These are phyloP conservation scores for Hirtodrosophila duncani DNA, from an alignment of 2,888 invertebrate genomes.

Conservation along the genomic window DNA sequence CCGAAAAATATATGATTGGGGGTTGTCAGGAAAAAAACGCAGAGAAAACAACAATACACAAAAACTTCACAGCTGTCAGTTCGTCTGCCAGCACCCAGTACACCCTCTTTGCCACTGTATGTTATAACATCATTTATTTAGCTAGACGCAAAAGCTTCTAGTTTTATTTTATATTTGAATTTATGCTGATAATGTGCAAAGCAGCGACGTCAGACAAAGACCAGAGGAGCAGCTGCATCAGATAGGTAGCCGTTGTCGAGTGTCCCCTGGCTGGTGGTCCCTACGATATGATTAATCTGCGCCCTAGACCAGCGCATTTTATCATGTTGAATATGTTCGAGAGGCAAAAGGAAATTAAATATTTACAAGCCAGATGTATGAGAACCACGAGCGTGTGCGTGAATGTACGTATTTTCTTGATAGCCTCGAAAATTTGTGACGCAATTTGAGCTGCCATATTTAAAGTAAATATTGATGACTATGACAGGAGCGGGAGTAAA, in stretches of 20 bases:
- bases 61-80: too few species aligned
- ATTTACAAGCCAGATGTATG: constrained; percentile 46
- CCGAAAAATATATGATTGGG: constrained; percentile 32
- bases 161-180: constrained; percentile 53
- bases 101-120: constrained; percentile 43
- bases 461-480: constrained; percentile 54
- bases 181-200: constrained; percentile 67
- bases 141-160: constrained; percentile 36
- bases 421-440: constrained; percentile 22
- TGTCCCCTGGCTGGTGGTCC: constrained; percentile 3
- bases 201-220: constrained; percentile 4
- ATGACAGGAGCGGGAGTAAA: not conserved
- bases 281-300: constrained; percentile 62
- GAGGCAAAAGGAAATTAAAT: constrained; percentile 55
- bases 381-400: constrained; percentile 7
- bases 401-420: not conserved
- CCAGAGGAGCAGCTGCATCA: constrained; percentile 27
- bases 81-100: constrained; percentile 40
- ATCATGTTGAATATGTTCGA: constrained; percentile 41
- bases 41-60: too few species aligned
- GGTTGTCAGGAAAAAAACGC: too few species aligned
- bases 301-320: constrained; percentile 52
- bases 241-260: constrained; percentile 25
- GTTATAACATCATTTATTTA: constrained; percentile 72
- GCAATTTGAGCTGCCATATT: constrained; percentile 52